These are phyloP conservation scores for Suillia variegata DNA, from an alignment of 2,888 invertebrate species.

Conservation along the genomic window DNA sequence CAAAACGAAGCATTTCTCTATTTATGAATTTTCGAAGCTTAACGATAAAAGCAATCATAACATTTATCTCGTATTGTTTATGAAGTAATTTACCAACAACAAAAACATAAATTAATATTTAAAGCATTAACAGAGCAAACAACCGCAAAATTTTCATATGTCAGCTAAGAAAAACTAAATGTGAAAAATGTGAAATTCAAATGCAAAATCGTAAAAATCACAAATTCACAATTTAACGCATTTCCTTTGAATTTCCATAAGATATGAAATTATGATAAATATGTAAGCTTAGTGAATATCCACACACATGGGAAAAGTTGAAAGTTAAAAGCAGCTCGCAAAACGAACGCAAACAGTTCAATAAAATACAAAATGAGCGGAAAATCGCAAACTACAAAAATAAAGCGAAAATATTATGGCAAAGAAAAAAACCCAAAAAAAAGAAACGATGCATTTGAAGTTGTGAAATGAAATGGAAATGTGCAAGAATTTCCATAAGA, in stretches of 20 bases:
- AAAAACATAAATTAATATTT: too few relatives aligned
- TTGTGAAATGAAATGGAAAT: conserved; percentile 48
- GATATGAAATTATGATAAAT: conserved; percentile 3
- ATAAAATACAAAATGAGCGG: conserved; percentile 55
- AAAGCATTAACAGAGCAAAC: too few relatives aligned
- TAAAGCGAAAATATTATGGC: conserved; percentile 21
- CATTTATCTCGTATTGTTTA: too few relatives aligned
- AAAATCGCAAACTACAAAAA: conserved; percentile 52
- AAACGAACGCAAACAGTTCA: conserved; percentile 46
- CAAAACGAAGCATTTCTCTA: too few relatives aligned
- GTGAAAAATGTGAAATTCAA: neutral
- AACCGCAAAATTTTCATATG: too few relatives aligned
- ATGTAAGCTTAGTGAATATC: neutral
- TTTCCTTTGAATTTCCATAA: neutral
- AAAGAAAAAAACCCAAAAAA: conserved; percentile 37
- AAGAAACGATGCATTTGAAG: conserved; percentile 27
- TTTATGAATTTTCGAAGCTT: too few relatives aligned
- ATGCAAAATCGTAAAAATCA: neutral
- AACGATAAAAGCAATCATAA: too few relatives aligned
- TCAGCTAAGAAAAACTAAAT: too few relatives aligned
- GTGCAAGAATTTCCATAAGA: conserved; percentile 43
- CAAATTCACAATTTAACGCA: neutral
- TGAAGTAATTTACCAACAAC: too few relatives aligned
- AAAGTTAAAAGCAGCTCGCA: neutral
- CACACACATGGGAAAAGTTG: neutral